Percentiles rank a stretch among this genome's conserved stretches.
Evolutionary conservation across 2,113 vertebrate species (phyloP).

Genomic region (Pterocles burchelli): DNA sequence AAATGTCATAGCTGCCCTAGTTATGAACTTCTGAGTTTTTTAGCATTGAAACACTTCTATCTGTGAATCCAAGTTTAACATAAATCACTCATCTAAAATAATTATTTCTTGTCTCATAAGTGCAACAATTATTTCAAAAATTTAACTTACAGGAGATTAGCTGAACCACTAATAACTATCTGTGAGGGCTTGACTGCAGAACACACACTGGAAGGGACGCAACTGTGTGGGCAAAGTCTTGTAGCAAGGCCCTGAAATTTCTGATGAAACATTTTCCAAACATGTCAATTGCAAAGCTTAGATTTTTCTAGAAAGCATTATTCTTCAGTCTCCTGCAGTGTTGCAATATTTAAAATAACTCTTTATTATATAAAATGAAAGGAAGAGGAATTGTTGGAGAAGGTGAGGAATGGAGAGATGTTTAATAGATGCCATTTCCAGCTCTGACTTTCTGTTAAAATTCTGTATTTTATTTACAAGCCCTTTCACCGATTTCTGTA

Average conservation of each 20-base stretch:
- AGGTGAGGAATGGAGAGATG: neutral
- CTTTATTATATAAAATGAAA: neutral
- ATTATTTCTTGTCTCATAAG: neutral
- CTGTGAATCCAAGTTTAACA: neutral
- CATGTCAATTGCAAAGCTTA: neutral
- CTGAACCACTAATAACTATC: neutral
- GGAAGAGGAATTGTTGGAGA: neutral
- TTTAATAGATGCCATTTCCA: neutral
- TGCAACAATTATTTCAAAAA: neutral
- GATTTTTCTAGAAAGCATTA: neutral
- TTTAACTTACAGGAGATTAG: neutral
- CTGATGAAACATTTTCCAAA: neutral
- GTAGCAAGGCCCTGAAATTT: neutral
- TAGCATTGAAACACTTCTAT: neutral
- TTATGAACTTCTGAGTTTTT: neutral
- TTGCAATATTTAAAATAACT: neutral
- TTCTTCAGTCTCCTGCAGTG: neutral
- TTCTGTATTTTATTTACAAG: neutral
- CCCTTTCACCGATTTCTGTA: neutral
- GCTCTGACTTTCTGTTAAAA: neutral
- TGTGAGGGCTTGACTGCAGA: neutral
- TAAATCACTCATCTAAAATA: neutral
- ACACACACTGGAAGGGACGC: neutral
- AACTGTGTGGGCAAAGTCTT: neutral
- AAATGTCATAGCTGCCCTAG: neutral